Evolutionary conservation across 2,888 invertebrate genomes (phyloP).

Genomic region (Syritta pipiens): DNA sequence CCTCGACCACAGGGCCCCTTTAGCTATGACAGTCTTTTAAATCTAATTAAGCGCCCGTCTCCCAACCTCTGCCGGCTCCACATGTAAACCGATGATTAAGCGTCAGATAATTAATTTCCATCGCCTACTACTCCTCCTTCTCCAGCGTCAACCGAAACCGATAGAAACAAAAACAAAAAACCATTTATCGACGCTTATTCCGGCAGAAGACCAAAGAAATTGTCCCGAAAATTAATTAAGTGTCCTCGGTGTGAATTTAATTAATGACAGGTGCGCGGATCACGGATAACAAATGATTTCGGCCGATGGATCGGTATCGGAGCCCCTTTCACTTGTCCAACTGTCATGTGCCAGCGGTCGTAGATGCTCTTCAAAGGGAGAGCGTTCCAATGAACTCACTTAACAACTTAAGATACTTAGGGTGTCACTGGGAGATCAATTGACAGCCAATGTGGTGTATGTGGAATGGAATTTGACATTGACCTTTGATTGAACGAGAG

Average conservation of each 20-base stretch:
- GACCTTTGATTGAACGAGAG: too few relatives aligned
- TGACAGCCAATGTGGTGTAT: not conserved
- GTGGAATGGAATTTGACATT: slow-evolving; percentile 7
- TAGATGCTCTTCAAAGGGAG: not conserved
- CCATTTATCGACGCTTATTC: slow-evolving; percentile 10
- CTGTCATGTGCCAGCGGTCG: not conserved
- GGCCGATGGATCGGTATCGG: too few relatives aligned
- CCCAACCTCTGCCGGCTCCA: not conserved
- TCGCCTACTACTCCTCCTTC: not conserved
- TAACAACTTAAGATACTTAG: not conserved
- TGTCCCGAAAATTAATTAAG: slow-evolving; percentile 22
- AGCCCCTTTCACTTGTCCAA: slow-evolving; percentile 7
- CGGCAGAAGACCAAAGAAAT: not conserved
- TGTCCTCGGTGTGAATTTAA: slow-evolving; percentile 13
- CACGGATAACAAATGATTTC: not conserved
- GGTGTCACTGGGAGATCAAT: not conserved
- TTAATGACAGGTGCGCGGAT: not conserved
- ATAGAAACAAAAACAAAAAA: not conserved
- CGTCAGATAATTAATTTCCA: slow-evolving; percentile 1
- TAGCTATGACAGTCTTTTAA: slow-evolving; percentile 1
- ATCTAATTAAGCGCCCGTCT: not conserved
- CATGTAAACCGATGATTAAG: slow-evolving; percentile 5
- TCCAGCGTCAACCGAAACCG: too few relatives aligned
- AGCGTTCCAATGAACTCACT: not conserved
- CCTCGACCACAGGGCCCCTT: not conserved